Evolutionary conservation across 2,888 invertebrate genomes (phyloP), one percentile per base, ranked within the genome.

Genomic region (Odontomyia ornata): DNA sequence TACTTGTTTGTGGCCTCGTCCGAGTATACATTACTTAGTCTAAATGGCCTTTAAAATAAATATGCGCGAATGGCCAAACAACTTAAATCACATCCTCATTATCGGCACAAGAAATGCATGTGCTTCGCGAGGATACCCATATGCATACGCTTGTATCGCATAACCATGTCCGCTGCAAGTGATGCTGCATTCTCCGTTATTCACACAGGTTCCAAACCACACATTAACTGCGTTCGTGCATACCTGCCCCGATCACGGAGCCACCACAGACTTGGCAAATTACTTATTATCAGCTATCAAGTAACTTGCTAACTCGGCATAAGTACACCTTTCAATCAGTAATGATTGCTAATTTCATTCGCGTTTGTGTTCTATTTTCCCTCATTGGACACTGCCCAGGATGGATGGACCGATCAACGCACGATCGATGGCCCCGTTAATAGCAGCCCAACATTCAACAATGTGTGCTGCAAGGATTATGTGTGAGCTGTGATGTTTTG

Each of bases 281-380:
- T 77, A 79, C 69, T 80, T 80, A 79, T 80, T 80, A 80, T 80
- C 80, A 65, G 75, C 79, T 78, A 80, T 80, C 80, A 80, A 60
- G 75, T 72, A 78, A 77, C 75, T 78, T 67, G 77, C 78, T 77
- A 76, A 76, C 76, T 78, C 75, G 76, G 77, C 71, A 78, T 78
- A 78, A 78, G 56, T 77, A 78, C 77, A 78, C 77, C 75, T 75
- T 78, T 73, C 77, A 75, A 75, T 60, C 69, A n/a, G 73, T 78
- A 78, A 78, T 78, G 78, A 76, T 75, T 75, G 75, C 71, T 78
- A 78, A 78, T 78, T 78, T 77, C 67, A 69, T 47, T 69, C 47
- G 69, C 69, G 47, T 69, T 69, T 47, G 69, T 11, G 9, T 47
- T 47, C 11, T 30, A 65, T 69, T 69, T 69, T 69, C 25, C 25